Conservation (phyloP, 1,140 invertebrate genomes). For the Vanessa atalanta region DNA sequence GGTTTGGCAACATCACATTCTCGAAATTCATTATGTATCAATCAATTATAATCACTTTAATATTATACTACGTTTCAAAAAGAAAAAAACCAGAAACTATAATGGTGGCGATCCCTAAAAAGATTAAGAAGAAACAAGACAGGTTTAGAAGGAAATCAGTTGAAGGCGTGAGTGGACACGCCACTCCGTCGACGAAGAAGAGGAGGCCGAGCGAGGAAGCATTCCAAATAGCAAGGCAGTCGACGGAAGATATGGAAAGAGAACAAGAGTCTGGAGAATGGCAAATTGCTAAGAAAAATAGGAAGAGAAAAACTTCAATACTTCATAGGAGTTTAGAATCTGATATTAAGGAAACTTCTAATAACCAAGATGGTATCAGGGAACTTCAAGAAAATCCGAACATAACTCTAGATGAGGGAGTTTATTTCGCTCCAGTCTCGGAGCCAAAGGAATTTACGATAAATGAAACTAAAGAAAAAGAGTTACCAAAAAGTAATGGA, state of each 20-base stretch:
- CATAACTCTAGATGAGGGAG: slow-evolving; percentile 72
- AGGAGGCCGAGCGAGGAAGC: slow-evolving; percentile 90
- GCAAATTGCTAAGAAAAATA: slow-evolving; percentile 70
- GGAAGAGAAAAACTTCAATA: slow-evolving; percentile 67
- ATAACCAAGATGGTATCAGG: slow-evolving; percentile 60
- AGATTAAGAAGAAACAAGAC: slow-evolving; percentile 62
- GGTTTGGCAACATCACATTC: slow-evolving; percentile 82
- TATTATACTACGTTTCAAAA: slow-evolving; percentile 71
- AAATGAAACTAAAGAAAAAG: slow-evolving; percentile 56
- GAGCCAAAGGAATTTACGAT: slow-evolving; percentile 69
- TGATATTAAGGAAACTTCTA: slow-evolving; percentile 42
- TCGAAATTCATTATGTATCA: slow-evolving; percentile 77
- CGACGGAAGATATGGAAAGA: slow-evolving; percentile 76
- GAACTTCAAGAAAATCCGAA: slow-evolving; percentile 65
- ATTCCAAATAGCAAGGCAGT: slow-evolving; percentile 84
- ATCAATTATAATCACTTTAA: slow-evolving; percentile 58
- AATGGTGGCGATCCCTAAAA: slow-evolving; percentile 58
- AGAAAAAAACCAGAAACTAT: slow-evolving; percentile 57
- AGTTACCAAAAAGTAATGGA: slow-evolving; percentile 74
- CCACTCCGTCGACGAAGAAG: slow-evolving; percentile 78
- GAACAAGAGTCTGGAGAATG: slow-evolving; percentile 78
- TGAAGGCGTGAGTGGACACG: slow-evolving; percentile 81
- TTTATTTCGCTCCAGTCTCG: slow-evolving; percentile 71
- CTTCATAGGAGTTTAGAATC: slow-evolving; percentile 57
- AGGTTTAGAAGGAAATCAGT: slow-evolving; percentile 83